Base-by-base conservation (phyloP, 2,113 vertebrate genomes). In the Aphelocoma coerulescens region DNA sequence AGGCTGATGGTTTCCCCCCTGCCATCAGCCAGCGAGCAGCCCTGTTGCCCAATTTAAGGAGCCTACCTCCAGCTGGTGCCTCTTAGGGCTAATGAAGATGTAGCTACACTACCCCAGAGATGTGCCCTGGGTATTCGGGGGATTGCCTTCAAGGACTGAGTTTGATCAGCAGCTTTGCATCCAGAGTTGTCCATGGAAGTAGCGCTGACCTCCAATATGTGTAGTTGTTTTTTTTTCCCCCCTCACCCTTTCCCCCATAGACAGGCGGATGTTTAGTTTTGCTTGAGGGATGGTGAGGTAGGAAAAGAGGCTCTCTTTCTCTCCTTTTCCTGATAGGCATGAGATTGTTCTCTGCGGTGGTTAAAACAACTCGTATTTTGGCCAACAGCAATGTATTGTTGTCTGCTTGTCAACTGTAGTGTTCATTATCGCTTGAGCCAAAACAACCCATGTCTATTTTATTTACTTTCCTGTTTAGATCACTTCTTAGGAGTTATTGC, bases 401-500 rank as follows among this genome's bases (percentile, higher is more conserved):
- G 52, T 83, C 87, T 81, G 52, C 88, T 91, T 95, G 51, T 95
- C 76, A 37, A 10, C 41, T 39, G 66, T 69, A 88, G 65, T 71
- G 16, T 85, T 80, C 73, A 32, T 85, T 24, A 19, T 49, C 8
- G 9, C 88, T 66, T 59, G 23, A 89, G 71, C 62, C 37, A 8
- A 84, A 91, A 77, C 91, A 90, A 33, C 57, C 21, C 65, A 16
- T 61, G 58, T 71, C 84, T 91, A 66, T 90, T 88, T 65, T 96
- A 95, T 95, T 97, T 94, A 96, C 93, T 95, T 95, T 97, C 52
- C 69, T 89, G 65, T 93, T 96, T 84, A 79, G 63, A 80, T 94
- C 81, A 37, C 93, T 96, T 77, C 33, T 96, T 92, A 89, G 85
- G 89, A 97, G 83, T 74, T 91, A 84, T 4, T 85, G 96, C 83